Evolutionary conservation across 64 coral and sea anemone genomes (phyloP), one percentile per base, ranked within the genome.

Genomic region (Dendronephthya gigantea): DNA sequence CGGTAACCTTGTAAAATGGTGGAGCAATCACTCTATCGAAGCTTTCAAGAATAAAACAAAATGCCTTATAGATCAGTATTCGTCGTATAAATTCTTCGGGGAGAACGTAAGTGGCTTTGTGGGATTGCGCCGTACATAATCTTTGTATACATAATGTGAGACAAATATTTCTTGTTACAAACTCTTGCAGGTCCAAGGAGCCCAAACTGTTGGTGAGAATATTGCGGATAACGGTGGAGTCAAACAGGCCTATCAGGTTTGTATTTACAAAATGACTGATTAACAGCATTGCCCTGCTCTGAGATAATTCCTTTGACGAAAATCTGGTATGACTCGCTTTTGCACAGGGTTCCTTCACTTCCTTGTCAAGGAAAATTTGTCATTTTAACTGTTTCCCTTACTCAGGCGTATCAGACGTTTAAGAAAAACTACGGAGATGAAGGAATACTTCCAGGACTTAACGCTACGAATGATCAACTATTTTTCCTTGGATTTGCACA

Each of bases 401-500:
- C 82, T 14, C 32, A 90, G 89, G 94, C 94, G 0, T 96, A 96
- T 55, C 49, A 88, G 84, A 81, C 82, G n/a, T 92, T 86, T 88
- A 75, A 86, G 22, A 76, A 65, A 23, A 84, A 79, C 30, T 51
- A 96, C 36, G 91, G 94, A 0, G 75, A 90, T 22, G 94, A 96
- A 48, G 74, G 85, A 11, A 82, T 58, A 4, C 37, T 96, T 31
- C 94, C 94, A 49, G 91, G 87, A 4, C 51, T 92, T 37, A 88
- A 93, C 40, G 56, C 88, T 32, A 96, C 79, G 16, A 92, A 96
- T 86, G 92, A 96, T 37, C 94, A 96, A 33, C 72, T 96, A 6
- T 96, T 96, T 76, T 96, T 96, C 35, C 58, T 96, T 25, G 86
- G 83, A 40, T 92, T 92, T 84, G 91, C 91, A 28, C 94, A 96